Conservation (phyloP, 2,113 vertebrate genomes). For the Engystomops pustulosus region DNA sequence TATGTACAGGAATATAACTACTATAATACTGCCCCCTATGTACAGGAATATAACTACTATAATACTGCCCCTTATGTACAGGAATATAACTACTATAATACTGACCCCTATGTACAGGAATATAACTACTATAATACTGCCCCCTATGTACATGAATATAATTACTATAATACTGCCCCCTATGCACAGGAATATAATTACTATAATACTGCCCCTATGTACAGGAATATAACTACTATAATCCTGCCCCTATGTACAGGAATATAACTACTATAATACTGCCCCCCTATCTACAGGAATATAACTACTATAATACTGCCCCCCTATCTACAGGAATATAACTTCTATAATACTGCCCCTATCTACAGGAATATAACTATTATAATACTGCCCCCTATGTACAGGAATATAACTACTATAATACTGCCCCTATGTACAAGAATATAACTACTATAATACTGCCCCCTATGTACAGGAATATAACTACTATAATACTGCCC, state of each 20-base stretch:
- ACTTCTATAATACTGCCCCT: too few species aligned
- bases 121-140: background rate
- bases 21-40: background rate
- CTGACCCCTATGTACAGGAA: background rate
- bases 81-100: conserved; percentile 12
- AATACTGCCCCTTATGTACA: background rate
- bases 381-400: background rate
- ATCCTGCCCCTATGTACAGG: background rate
- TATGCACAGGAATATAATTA: background rate
- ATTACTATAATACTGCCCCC: background rate
- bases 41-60: background rate
- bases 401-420: background rate
- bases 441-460: conserved; percentile 7
- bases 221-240: conserved; percentile 7
- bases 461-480: background rate
- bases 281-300: background rate
- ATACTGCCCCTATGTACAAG: background rate
- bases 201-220: background rate
- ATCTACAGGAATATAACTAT: background rate
- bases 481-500: conserved; percentile 9
- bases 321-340: too few species aligned
- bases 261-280: conserved; percentile 3
- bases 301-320: too few species aligned
- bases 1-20: conserved; percentile 7
- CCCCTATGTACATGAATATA: background rate